Conservation (phyloP, 2,888 invertebrate genomes). For the Sinotaia quadrata region DNA sequence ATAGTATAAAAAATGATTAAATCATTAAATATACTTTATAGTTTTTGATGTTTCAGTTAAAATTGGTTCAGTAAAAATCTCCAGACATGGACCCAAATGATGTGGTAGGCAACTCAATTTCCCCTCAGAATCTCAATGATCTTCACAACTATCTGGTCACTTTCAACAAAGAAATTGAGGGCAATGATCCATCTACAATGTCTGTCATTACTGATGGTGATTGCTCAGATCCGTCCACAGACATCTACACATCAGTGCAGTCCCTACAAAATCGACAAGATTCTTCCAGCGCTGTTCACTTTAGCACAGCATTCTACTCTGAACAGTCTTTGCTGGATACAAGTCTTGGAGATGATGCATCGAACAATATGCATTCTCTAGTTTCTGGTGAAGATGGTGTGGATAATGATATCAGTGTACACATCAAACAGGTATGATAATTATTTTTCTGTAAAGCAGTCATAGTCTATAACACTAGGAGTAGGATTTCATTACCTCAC, state of each 20-base stretch:
- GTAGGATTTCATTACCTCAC: no score
- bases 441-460: no score
- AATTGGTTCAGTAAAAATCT: background rate
- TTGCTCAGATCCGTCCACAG: slow-evolving; percentile 17
- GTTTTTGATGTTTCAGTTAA: background rate
- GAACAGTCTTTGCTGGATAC: slow-evolving; percentile 34
- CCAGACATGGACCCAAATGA: slow-evolving; percentile 19
- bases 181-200: slow-evolving; percentile 33
- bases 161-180: slow-evolving; percentile 85
- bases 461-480: no score
- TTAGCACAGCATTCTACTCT: slow-evolving; percentile 37
- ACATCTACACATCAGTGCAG: slow-evolving; percentile 16
- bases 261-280: slow-evolving; percentile 16
- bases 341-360: slow-evolving; percentile 20
- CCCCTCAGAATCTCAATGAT: slow-evolving; percentile 76
- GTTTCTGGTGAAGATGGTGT: slow-evolving; percentile 14
- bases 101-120: slow-evolving; percentile 4
- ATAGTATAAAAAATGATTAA: no score
- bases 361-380: slow-evolving; percentile 22
- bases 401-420: slow-evolving; percentile 15
- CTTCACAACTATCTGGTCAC: slow-evolving; percentile 86
- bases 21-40: no score
- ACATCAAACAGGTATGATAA: slow-evolving; percentile 16
- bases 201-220: slow-evolving; percentile 18
- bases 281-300: slow-evolving; percentile 24